These are phyloP conservation scores for Maccullochella peelii DNA, from an alignment of 2,113 vertebrate species.

Conservation along the genomic window DNA sequence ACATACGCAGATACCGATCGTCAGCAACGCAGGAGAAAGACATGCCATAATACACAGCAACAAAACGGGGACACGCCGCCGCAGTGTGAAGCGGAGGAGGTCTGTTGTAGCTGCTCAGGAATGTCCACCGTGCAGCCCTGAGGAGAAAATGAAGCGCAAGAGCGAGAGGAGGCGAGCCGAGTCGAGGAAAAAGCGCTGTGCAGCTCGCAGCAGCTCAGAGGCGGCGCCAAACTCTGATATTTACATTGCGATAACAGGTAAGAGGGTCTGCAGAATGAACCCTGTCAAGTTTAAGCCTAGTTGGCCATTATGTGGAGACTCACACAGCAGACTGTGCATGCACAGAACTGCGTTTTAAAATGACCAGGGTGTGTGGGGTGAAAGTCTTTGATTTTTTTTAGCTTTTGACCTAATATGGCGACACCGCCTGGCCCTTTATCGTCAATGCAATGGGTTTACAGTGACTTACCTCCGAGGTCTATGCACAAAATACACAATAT, in stretches of 20 bases:
- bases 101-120: conserved; percentile 32
- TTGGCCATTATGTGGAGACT: conserved; percentile 6
- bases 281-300: conserved; percentile 43
- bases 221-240: conserved; percentile 81
- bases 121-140: conserved; percentile 62
- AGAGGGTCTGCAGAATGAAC: conserved; percentile 59
- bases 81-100: conserved; percentile 19
- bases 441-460: conserved; percentile 27
- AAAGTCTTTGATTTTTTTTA: conserved; percentile 27
- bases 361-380: background rate
- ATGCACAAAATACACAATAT: background rate
- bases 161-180: conserved; percentile 83
- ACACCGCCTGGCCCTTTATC: conserved; percentile 61
- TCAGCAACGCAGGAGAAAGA: conserved; percentile 24
- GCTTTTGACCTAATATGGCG: conserved; percentile 71
- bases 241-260: conserved; percentile 86
- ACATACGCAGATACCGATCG: conserved; percentile 15
- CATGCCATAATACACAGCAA: conserved; percentile 51
- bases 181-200: conserved; percentile 83
- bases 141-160: conserved; percentile 85
- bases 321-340: background rate
- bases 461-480: background rate
- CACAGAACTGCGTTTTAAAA: background rate
- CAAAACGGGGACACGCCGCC: conserved; percentile 30
- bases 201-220: conserved; percentile 76